phyloP scores from a whole-genome alignment of 2,797 vertebrate species.

The Halcyon leucocephala region DNA sequence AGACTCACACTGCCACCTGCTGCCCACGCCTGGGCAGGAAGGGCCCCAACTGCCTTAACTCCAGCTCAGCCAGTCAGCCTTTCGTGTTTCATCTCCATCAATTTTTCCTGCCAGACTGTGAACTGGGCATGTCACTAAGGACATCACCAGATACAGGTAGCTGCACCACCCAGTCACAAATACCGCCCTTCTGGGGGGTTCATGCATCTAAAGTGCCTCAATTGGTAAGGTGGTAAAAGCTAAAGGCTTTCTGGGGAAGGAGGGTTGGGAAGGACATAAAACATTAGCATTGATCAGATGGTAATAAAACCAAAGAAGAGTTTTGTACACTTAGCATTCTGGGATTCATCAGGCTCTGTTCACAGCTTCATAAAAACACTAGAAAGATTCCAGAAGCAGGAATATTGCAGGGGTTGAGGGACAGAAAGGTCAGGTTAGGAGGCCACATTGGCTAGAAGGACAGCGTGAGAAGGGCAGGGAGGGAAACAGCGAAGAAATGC shows the following conservation, averaged over 20 bases:
- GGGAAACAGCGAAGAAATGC: background rate
- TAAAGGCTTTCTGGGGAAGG: background rate
- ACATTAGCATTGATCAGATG: background rate
- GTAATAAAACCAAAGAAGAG: background rate
- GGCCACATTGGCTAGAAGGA: background rate
- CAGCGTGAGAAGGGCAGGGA: background rate
- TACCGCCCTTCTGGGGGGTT: background rate
- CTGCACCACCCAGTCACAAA: background rate
- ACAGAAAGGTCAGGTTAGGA: background rate
- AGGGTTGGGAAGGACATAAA: background rate
- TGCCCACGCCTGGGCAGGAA: slow-evolving; percentile 45
- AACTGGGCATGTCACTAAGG: background rate
- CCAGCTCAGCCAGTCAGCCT: background rate
- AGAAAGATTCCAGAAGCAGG: background rate
- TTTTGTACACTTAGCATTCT: background rate
- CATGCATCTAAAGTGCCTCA: background rate
- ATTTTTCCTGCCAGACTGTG: background rate
- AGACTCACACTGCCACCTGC: slow-evolving; percentile 84
- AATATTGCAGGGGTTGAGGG: background rate
- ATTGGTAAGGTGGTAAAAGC: background rate
- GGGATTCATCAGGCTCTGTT: background rate
- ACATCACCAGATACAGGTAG: background rate
- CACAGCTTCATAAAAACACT: background rate
- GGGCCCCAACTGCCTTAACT: background rate
- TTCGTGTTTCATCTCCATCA: background rate